Evolutionary conservation across 2,113 vertebrate genomes (phyloP).

Genomic region (Vombatus ursinus): DNA sequence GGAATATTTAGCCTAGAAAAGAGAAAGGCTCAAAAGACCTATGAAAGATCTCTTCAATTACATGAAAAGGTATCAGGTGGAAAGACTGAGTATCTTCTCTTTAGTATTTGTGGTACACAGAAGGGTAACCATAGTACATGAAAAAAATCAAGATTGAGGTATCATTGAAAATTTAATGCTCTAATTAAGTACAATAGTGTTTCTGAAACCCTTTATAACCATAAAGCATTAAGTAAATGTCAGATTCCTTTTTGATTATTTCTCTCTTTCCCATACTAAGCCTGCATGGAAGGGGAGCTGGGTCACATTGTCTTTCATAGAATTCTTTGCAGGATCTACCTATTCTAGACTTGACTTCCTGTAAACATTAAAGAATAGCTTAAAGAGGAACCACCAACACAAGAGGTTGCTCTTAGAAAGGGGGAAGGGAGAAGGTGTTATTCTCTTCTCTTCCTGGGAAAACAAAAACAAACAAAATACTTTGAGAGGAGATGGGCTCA

Average conservation of each 20-base stretch:
- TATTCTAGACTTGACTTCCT: background rate
- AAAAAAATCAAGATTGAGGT: background rate
- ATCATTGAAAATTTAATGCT: background rate
- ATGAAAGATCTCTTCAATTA: background rate
- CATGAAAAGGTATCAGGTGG: background rate
- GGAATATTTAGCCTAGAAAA: background rate
- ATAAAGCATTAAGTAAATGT: background rate
- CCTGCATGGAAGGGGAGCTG: background rate
- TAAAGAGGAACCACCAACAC: background rate
- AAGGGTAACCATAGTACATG: background rate
- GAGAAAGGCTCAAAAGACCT: background rate
- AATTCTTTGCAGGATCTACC: background rate
- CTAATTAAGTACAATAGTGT: background rate
- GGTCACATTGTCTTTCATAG: background rate
- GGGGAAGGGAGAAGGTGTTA: background rate
- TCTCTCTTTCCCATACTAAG: background rate
- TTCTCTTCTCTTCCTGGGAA: background rate
- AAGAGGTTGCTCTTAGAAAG: background rate
- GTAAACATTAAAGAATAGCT: background rate
- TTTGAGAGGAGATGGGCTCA: background rate
- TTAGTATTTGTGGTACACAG: background rate
- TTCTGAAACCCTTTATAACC: background rate
- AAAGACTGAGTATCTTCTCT: background rate
- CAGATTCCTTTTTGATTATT: background rate
- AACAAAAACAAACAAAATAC: background rate